Percentiles rank a stretch among this genome's conserved stretches.
These are phyloP conservation scores for Dinocampus coccinellae DNA, from an alignment of 2,888 invertebrate species.

Conservation along the genomic window DNA sequence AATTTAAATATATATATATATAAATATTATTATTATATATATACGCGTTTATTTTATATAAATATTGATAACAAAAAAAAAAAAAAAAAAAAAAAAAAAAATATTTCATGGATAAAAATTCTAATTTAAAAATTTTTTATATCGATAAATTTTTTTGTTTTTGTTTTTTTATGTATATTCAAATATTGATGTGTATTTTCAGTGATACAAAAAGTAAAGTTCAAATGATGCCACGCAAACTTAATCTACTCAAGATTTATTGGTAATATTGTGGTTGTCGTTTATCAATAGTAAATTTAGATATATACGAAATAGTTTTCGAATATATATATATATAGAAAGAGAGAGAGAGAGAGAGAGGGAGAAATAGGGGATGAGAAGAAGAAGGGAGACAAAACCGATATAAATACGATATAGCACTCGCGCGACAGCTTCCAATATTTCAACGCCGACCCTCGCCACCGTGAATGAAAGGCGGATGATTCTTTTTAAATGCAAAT, in stretches of 20 bases:
- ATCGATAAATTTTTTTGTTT: too few relatives aligned
- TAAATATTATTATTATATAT: too few relatives aligned
- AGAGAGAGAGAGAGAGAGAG: too few relatives aligned
- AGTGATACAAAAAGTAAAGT: neutral
- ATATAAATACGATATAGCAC: constrained; percentile 24
- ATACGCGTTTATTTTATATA: too few relatives aligned
- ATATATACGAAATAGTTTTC: neutral
- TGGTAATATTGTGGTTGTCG: constrained; percentile 4
- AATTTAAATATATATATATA: neutral
- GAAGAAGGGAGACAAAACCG: neutral
- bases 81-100: too few relatives aligned
- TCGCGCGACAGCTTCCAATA: constrained; percentile 59
- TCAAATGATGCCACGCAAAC: neutral
- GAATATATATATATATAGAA: too few relatives aligned
- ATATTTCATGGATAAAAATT: too few relatives aligned
- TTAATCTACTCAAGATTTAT: neutral
- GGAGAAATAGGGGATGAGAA: neutral
- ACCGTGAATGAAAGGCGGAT: constrained; percentile 35
- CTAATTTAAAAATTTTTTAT: too few relatives aligned
- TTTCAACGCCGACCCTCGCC: constrained; percentile 51
- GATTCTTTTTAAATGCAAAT: constrained; percentile 62
- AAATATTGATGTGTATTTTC: too few relatives aligned
- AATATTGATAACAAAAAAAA: too few relatives aligned
- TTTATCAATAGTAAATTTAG: constrained; percentile 3
- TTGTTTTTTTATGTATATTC: too few relatives aligned